phyloP scores from a whole-genome alignment of 2,888 invertebrate genomes.

The Dynastes tityus region DNA sequence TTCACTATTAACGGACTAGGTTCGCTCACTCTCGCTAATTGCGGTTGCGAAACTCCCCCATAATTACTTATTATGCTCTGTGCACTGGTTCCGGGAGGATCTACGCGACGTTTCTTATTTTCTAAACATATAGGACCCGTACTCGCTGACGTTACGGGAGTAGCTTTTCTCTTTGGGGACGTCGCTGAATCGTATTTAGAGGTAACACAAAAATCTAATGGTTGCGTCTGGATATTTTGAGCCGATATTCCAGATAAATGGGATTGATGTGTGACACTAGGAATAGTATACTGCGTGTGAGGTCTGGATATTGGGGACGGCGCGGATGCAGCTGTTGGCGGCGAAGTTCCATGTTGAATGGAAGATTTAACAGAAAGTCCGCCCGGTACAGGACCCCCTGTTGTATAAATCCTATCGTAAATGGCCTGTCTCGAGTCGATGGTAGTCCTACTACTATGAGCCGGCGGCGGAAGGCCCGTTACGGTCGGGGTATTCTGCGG shows the following conservation, averaged over 20 bases:
- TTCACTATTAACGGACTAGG: conserved; percentile 81
- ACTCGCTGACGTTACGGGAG: conserved; percentile 70
- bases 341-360: conserved; percentile 72
- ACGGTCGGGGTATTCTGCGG: conserved; percentile 65
- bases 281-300: conserved; percentile 69
- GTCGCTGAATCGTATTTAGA: conserved; percentile 66
- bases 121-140: conserved; percentile 73
- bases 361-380: conserved; percentile 65
- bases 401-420: conserved; percentile 63
- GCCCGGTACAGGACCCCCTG: conserved; percentile 64
- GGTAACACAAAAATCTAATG: conserved; percentile 82
- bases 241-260: conserved; percentile 68
- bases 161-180: conserved; percentile 78
- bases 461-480: conserved; percentile 74
- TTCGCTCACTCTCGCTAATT: conserved; percentile 75
- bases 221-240: conserved; percentile 79
- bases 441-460: conserved; percentile 69
- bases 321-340: conserved; percentile 70
- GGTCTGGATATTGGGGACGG: conserved; percentile 69
- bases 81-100: conserved; percentile 64
- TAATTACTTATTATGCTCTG: conserved; percentile 65
- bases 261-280: conserved; percentile 68
- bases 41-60: conserved; percentile 69
- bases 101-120: conserved; percentile 78
- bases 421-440: conserved; percentile 58